Conservation (phyloP, 2,888 invertebrate species). For the Aplocera efformata region DNA sequence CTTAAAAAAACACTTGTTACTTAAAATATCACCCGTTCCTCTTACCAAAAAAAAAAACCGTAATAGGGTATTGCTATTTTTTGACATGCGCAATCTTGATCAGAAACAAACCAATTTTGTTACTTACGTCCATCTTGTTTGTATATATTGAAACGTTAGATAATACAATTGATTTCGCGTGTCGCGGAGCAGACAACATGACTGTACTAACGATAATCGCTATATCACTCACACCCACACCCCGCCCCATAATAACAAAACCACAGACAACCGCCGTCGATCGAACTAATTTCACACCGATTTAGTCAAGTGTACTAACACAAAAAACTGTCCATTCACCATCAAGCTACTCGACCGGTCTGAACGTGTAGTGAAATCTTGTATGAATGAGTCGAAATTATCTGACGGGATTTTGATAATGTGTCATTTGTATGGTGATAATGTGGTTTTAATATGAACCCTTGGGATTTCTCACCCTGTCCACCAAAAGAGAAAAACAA, state of each 20-base stretch:
- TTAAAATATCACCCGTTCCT: too few relatives aligned
- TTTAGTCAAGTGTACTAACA: constrained; percentile 72
- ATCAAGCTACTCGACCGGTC: constrained; percentile 37
- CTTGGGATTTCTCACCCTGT: constrained; percentile 7
- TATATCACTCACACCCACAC: constrained; percentile 34
- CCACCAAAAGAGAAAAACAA: too few relatives aligned
- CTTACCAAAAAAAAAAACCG: too few relatives aligned
- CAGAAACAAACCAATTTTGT: too few relatives aligned
- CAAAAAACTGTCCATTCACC: constrained; percentile 74
- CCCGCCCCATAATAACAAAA: constrained; percentile 36
- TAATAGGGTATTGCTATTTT: too few relatives aligned
- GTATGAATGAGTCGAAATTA: constrained; percentile 40
- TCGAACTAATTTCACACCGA: constrained; percentile 75
- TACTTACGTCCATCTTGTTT: too few relatives aligned
- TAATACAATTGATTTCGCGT: too few relatives aligned
- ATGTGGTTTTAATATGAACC: constrained; percentile 21
- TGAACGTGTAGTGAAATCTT: constrained; percentile 42
- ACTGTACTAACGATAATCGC: background rate
- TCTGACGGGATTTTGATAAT: constrained; percentile 22
- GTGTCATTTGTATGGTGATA: constrained; percentile 25
- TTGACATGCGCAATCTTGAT: too few relatives aligned
- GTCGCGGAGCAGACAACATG: too few relatives aligned
- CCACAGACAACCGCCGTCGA: constrained; percentile 40
- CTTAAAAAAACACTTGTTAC: too few relatives aligned
- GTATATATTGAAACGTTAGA: too few relatives aligned